Conservation (phyloP, 1,140 invertebrate species). For the Steinernema feltiae region DNA sequence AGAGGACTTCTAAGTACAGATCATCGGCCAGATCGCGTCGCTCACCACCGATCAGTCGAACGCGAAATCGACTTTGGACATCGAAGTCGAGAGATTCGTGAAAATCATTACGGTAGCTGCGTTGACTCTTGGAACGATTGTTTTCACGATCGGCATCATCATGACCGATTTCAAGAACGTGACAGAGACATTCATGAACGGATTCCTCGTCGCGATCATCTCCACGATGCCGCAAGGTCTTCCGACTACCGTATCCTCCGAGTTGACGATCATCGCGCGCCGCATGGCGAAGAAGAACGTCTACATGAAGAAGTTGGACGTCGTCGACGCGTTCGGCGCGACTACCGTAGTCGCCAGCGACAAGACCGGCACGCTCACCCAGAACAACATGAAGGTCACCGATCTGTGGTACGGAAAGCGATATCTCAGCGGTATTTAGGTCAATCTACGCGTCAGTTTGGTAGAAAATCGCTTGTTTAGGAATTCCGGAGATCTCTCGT, state of each 20-base stretch:
- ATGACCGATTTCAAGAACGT: constrained; percentile 24
- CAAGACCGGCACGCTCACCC: constrained; percentile 96
- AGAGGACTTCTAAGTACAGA: background rate
- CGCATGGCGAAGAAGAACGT: constrained; percentile 61
- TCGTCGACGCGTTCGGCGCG: constrained; percentile 60
- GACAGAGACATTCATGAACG: constrained; percentile 31
- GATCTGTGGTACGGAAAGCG: constrained; percentile 50
- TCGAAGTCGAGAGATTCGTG: constrained; percentile 34
- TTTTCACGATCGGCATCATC: constrained; percentile 29
- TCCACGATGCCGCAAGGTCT: constrained; percentile 49
- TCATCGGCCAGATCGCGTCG: constrained; percentile 37
- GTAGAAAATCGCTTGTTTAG: background rate
- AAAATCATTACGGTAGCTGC: constrained; percentile 33
- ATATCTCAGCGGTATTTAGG: constrained; percentile 40
- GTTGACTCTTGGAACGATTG: constrained; percentile 30
- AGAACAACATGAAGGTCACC: constrained; percentile 94
- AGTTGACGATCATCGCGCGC: constrained; percentile 61
- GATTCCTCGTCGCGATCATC: constrained; percentile 35
- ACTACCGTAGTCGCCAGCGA: constrained; percentile 74
- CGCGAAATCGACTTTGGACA: constrained; percentile 29
- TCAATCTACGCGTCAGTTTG: background rate
- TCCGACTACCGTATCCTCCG: constrained; percentile 62
- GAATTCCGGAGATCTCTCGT: background rate
- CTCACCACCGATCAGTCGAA: constrained; percentile 31
- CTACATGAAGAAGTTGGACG: constrained; percentile 61